These are phyloP conservation scores for Nipponacmea schrenckii DNA, from an alignment of 2,888 invertebrate genomes.

Conservation along the genomic window DNA sequence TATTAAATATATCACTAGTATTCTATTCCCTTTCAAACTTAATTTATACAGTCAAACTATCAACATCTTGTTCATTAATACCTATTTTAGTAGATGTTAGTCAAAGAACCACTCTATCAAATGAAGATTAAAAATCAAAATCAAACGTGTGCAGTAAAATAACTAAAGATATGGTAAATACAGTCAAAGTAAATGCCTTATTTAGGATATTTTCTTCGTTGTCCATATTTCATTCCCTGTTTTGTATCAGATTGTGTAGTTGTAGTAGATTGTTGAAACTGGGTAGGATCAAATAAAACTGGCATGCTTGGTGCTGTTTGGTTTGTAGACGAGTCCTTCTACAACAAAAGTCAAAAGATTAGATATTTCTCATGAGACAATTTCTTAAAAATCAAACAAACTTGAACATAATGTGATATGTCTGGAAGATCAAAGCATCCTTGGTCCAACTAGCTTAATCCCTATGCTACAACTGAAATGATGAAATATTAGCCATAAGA, in stretches of 20 bases:
- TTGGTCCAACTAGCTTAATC: background rate
- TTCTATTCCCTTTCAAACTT: too few relatives aligned
- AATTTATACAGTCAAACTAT: background rate
- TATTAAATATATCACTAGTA: too few relatives aligned
- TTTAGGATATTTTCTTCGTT: slow-evolving; percentile 50
- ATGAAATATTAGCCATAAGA: too few relatives aligned
- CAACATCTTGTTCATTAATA: background rate
- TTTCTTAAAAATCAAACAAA: background rate
- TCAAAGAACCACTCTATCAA: background rate
- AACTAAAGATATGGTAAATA: too few relatives aligned
- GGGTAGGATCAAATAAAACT: slow-evolving; percentile 62
- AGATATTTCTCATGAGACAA: background rate
- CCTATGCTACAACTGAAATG: background rate
- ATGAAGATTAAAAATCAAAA: background rate
- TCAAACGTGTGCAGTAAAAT: too few relatives aligned
- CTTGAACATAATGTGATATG: background rate
- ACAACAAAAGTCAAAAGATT: background rate
- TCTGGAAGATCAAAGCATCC: background rate
- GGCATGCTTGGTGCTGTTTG: slow-evolving; percentile 33
- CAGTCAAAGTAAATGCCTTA: slow-evolving; percentile 14
- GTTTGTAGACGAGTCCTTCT: slow-evolving; percentile 11
- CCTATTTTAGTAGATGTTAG: background rate
- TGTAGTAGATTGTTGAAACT: slow-evolving; percentile 68
- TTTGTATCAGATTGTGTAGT: background rate
- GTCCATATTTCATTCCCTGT: slow-evolving; percentile 64